Evolutionary conservation across 2,888 invertebrate genomes (phyloP).

Genomic region (Troides aeacus): DNA sequence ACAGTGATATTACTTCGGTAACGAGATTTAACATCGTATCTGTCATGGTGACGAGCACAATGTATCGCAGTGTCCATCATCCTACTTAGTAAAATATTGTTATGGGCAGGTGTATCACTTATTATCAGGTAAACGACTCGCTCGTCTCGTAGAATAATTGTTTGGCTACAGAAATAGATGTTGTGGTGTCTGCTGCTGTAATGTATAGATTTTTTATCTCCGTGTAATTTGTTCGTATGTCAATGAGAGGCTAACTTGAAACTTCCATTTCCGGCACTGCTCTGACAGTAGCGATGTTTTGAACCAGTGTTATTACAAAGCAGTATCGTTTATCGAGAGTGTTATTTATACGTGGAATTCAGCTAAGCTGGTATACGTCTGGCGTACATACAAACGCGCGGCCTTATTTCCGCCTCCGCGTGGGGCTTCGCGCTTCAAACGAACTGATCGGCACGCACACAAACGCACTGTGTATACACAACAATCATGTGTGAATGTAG

Average conservation of each 20-base stretch:
- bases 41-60: too few relatives aligned
- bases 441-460: slow-evolving; percentile 29
- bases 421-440: slow-evolving; percentile 53
- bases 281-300: neutral
- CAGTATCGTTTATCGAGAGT: neutral
- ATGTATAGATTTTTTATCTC: too few relatives aligned
- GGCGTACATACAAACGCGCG: slow-evolving; percentile 42
- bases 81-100: too few relatives aligned
- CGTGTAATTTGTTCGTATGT: too few relatives aligned
- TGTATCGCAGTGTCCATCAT: too few relatives aligned
- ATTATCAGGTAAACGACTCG: too few relatives aligned
- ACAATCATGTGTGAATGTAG: neutral
- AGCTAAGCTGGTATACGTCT: slow-evolving; percentile 37
- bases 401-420: slow-evolving; percentile 54
- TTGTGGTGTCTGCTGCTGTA: too few relatives aligned
- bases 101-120: too few relatives aligned
- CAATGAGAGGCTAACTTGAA: neutral
- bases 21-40: too few relatives aligned
- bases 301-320: neutral
- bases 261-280: neutral
- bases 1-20: too few relatives aligned
- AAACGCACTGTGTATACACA: neutral
- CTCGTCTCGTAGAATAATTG: too few relatives aligned
- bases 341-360: slow-evolving; percentile 23
- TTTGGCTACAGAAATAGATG: too few relatives aligned